Evolutionary conservation across 2,888 invertebrate species (phyloP), one percentile per base, ranked within the genome.

Genomic region (Emesis russula): DNA sequence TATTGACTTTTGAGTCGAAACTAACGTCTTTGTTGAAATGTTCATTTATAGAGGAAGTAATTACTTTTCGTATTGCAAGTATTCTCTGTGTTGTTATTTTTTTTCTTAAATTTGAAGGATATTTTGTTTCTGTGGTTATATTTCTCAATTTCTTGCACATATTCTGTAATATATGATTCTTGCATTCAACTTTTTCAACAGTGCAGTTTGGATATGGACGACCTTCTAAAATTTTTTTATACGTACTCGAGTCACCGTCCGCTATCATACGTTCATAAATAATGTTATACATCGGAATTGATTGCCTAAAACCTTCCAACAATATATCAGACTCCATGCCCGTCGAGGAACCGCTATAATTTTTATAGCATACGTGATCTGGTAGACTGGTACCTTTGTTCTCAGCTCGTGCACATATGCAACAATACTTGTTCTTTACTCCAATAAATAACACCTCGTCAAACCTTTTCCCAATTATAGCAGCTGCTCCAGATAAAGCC

Each of bases 161-260:
- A 18, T 68, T 68, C 11, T 25, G 4, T 0, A 68, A 33, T 5
- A 68, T 25, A 71, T 95, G 94, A 53, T 95, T 95, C 5, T 91
- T 36, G 33, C 92, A 95, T 31, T 88, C 87, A 18, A 94, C 86
- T 91, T 94, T 94, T 79, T 91, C 91, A 9, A 94, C 92, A 2
- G 85, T 91, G 5, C 86, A 7, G 48, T 81, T 83, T n/a, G 77
- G 58, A 77, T 93, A 89, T 15, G 86, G 89, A 9, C 80, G 73
- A 15, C 83, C 76, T 68, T 88, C 78, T 68, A 92, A 66, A 58
- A 92, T 90, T 80, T 85, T 91, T 7, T 86, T 74, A 81, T 93
- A 92, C 11, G 91, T 94, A 63, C 85, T 89, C 7, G 81, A 80
- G 70, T 94, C 92, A 41, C 92, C 92, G 84, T 93, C 92, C 7